Evolutionary conservation across 1,140 invertebrate species (phyloP).

Genomic region (Asobara japonica): DNA sequence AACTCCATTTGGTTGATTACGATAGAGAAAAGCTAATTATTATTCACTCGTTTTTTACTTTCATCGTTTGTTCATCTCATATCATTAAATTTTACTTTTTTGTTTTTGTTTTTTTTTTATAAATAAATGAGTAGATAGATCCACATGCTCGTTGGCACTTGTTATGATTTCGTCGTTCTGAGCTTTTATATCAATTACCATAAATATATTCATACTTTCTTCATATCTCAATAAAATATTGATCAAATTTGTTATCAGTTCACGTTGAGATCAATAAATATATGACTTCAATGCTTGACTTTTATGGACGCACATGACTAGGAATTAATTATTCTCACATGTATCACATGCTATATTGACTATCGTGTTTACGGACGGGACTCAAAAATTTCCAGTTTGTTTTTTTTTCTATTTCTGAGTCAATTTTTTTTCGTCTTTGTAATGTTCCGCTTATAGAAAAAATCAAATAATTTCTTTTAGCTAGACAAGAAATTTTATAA

Average conservation of each 20-base stretch:
- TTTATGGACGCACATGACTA: conserved; percentile 55
- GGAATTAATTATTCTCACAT: conserved; percentile 54
- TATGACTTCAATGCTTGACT: conserved; percentile 46
- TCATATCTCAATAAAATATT: conserved; percentile 55
- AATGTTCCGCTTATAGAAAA: conserved; percentile 12
- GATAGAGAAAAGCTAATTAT: conserved; percentile 1
- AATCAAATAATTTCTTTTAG: background rate
- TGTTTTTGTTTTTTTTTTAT: too few species aligned
- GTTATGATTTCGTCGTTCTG: background rate
- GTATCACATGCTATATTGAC: conserved; percentile 69
- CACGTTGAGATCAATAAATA: conserved; percentile 41
- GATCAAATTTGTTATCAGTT: conserved; percentile 50
- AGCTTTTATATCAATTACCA: conserved; percentile 14
- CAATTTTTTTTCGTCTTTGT: conserved; percentile 4
- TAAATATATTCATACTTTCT: conserved; percentile 28
- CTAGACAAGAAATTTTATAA: background rate
- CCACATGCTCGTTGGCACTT: conserved; percentile 13
- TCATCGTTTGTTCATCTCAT: background rate
- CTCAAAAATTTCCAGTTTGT: conserved; percentile 43
- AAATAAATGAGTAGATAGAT: background rate
- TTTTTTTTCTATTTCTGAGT: conserved; percentile 29
- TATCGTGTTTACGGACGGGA: conserved; percentile 61
- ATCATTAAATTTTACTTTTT: too few species aligned
- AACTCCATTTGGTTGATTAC: background rate
- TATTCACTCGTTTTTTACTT: background rate